Base-by-base conservation (phyloP, 2,888 invertebrate genomes). In the Drosophila limbata region DNA sequence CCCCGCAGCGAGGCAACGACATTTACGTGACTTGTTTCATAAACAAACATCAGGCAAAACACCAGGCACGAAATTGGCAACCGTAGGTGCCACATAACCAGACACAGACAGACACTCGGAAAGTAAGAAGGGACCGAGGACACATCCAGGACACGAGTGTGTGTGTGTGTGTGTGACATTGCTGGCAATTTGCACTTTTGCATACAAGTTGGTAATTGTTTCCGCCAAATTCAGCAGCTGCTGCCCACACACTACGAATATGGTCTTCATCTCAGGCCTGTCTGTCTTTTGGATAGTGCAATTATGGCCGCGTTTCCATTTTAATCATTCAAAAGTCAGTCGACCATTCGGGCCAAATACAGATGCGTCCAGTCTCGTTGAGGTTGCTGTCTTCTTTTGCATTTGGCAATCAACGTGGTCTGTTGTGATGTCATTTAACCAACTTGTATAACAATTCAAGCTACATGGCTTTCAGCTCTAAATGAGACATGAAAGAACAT, bases 401-500 rank as follows among this genome's bases (percentile, higher is more conserved):
- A 31, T 42, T 50, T 44, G 52, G 21, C 47, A 47, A 48, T 63
- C 72, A 64, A 40, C 28, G 25, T 37, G 37, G 10, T 9, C 39
- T 72, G 67, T 65, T 57, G 63, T 42, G 42, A 59, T 79, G 84
- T 69, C 56, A 44, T 60, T 70, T 67, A 82, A 70, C 56, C 72
- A 69, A 81, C 68, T 71, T 70, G 73, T 55, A 44, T 45, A 76
- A 65, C 79, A 76, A 71, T 76, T 79, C 80, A 70, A 62, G 61
- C 80, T 57, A 69, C 84, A 83, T 67, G 62, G 73, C 77, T 69
- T 68, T 80, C 70, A 69, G 79, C 84, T 81, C 88, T 88, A 81
- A 83, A 83, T 88, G 83, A 83, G 83, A 88, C 88, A 85, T 88
- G 85, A 88, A 83, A 82, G 83, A 82, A 82, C 81, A 87, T 74